These are phyloP conservation scores for Pseudocheirus occidentalis DNA, from an alignment of 2,797 vertebrate genomes.

Conservation along the genomic window DNA sequence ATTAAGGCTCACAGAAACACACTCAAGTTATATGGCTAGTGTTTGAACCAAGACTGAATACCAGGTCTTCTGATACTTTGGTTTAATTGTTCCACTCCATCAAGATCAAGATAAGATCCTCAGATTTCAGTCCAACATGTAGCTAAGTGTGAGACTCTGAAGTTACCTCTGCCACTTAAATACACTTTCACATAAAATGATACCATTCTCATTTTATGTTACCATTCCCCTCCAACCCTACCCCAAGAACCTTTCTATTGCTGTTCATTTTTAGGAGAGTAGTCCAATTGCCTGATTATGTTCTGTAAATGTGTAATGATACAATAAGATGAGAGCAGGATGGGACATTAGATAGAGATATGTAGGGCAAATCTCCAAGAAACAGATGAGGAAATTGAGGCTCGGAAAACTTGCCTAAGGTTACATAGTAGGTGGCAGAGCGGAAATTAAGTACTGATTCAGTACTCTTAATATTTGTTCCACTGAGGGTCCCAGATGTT, in stretches of 20 bases:
- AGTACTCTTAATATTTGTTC: not conserved
- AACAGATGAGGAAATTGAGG: not conserved
- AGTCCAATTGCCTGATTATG: not conserved
- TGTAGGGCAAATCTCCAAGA: not conserved
- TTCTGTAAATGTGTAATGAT: not conserved
- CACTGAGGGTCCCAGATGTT: not conserved
- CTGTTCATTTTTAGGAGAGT: too few species aligned
- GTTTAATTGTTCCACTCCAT: too few species aligned
- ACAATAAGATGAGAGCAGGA: not conserved
- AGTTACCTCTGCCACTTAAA: not conserved
- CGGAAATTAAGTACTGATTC: not conserved
- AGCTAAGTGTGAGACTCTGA: not conserved
- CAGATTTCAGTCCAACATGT: not conserved
- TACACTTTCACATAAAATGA: not conserved
- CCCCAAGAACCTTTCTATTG: too few species aligned
- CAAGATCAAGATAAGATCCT: not conserved
- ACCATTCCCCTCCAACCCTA: fast-evolving
- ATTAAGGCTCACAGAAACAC: too few species aligned
- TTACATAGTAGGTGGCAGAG: not conserved
- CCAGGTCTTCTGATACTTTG: too few species aligned
- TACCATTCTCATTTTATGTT: not conserved
- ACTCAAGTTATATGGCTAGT: too few species aligned
- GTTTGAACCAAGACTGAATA: too few species aligned
- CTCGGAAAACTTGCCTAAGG: not conserved
- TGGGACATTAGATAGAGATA: not conserved